Conservation (phyloP, 2,797 vertebrate species). For the Phrynocephalus guinanensis region DNA sequence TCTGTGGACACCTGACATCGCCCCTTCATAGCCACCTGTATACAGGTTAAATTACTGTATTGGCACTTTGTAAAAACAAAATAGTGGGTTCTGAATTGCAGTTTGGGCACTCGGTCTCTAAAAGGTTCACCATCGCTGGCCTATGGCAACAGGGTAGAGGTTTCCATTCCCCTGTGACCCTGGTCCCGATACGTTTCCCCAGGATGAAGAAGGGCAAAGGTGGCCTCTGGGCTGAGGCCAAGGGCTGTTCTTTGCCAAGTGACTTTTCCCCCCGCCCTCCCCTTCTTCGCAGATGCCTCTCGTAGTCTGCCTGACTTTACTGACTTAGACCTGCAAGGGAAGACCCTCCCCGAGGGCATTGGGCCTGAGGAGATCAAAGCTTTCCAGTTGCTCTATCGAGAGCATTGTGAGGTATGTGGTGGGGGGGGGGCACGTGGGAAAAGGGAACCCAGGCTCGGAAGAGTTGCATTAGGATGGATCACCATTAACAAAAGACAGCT, state of each 20-base stretch:
- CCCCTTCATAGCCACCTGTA: too few relatives aligned
- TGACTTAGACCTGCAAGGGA: constrained; percentile 85
- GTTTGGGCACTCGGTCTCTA: too few relatives aligned
- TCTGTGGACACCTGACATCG: too few relatives aligned
- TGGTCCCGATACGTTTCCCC: neutral
- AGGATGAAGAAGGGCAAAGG: neutral
- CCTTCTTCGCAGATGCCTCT: constrained; percentile 81
- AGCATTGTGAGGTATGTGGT: constrained; percentile 90
- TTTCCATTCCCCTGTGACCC: neutral
- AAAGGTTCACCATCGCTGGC: too few relatives aligned
- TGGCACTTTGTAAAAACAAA: too few relatives aligned
- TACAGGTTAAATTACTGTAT: too few relatives aligned
- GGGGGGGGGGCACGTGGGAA: neutral
- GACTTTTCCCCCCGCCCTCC: neutral
- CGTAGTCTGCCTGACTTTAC: constrained; percentile 86
- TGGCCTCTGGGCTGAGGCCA: neutral
- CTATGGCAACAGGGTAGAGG: neutral
- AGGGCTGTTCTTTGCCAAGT: neutral
- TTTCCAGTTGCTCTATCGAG: constrained; percentile 90
- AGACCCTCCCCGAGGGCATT: constrained; percentile 85
- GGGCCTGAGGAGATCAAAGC: constrained; percentile 84
- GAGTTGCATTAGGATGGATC: neutral
- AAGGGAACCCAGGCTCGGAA: neutral
- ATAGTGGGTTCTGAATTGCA: too few relatives aligned
- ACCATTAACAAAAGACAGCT: neutral